phyloP scores from a whole-genome alignment of 2,888 invertebrate genomes.

The Acronicta aceris region DNA sequence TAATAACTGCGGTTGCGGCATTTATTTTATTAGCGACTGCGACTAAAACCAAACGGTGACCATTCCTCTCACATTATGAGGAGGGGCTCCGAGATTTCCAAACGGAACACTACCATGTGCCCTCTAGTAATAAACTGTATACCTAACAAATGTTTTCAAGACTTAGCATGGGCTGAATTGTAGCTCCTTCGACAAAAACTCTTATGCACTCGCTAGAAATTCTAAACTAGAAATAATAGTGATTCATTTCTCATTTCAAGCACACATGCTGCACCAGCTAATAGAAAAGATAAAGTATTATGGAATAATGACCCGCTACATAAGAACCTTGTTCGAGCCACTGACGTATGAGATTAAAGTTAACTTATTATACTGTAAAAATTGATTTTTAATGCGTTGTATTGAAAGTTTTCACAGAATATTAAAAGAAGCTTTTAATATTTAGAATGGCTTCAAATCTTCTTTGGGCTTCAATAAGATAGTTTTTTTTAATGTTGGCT shows the following conservation, averaged over 20 bases:
- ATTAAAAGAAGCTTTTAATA: background rate
- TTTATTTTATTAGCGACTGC: no score
- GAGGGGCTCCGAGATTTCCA: no score
- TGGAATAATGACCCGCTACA: conserved; percentile 16
- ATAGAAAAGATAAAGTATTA: conserved; percentile 37
- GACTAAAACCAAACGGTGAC: no score
- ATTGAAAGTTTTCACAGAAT: background rate
- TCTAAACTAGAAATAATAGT: conserved; percentile 62
- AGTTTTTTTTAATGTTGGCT: background rate
- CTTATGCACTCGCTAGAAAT: background rate
- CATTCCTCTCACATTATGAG: no score
- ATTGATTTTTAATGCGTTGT: background rate
- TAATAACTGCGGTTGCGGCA: no score
- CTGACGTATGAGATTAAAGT: conserved; percentile 7
- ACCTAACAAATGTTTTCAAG: no score
- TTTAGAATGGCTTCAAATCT: background rate
- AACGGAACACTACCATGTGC: no score
- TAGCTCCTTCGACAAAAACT: no score
- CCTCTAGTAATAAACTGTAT: background rate
- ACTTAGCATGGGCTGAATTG: no score
- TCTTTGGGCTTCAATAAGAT: background rate
- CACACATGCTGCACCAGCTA: conserved; percentile 19
- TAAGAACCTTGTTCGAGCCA: conserved; percentile 11
- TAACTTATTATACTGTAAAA: background rate
- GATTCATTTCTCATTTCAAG: conserved; percentile 69